A percentile compares a stretch with the other conserved stretches of the same genome.
phyloP scores from a whole-genome alignment of 2,113 vertebrate species.

The Sceloporus undulatus region DNA sequence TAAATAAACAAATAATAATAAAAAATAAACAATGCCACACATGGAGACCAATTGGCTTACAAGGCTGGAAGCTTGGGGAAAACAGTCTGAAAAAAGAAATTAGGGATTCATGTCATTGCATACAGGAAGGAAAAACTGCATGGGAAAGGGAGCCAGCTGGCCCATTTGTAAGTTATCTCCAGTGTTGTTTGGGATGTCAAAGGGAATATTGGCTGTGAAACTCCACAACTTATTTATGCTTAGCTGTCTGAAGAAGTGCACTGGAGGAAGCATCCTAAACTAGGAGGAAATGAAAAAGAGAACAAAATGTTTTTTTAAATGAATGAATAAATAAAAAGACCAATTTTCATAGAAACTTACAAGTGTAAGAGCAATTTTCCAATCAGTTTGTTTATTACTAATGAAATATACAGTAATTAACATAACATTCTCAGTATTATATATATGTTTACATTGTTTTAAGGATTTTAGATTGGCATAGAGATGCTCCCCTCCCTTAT shows the following conservation, averaged over 20 bases:
- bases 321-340: not conserved
- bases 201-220: not conserved
- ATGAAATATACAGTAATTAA: slow-evolving; percentile 34
- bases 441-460: slow-evolving; percentile 15
- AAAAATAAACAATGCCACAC: not conserved
- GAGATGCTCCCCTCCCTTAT: not conserved
- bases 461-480: not conserved
- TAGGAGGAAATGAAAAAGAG: slow-evolving; percentile 25
- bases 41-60: slow-evolving; percentile 2
- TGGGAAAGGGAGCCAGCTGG: not conserved
- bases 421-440: not conserved
- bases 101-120: slow-evolving; percentile 27
- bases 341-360: not conserved
- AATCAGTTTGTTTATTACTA: slow-evolving; percentile 24
- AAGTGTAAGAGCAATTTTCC: not conserved
- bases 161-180: slow-evolving; percentile 8
- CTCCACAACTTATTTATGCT: slow-evolving; percentile 32
- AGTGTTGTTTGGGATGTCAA: not conserved
- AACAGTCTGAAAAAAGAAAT: not conserved
- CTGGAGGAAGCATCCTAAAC: slow-evolving; percentile 24
- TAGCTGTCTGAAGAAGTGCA: not conserved
- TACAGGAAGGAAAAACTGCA: not conserved
- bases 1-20: slow-evolving; percentile 11
- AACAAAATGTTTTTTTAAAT: not conserved
- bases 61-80: rapidly evolving